Evolutionary conservation across 1,140 invertebrate genomes (phyloP), one percentile per base, ranked within the genome.

Genomic region (Thrips palmi): DNA sequence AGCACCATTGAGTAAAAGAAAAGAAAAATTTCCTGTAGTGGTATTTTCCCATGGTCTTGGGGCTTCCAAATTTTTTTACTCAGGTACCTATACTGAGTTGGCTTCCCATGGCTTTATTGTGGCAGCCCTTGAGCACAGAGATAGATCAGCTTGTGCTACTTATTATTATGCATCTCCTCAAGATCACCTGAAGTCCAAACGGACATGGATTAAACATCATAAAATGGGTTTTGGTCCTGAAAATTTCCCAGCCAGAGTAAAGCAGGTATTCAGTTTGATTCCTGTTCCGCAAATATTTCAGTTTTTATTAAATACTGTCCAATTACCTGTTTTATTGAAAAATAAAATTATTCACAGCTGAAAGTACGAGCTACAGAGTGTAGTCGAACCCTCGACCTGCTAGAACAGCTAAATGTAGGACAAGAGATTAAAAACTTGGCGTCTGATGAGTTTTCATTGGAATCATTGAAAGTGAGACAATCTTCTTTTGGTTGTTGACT

Each of bases 21-120:
- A 45, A n/a, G 18, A 43, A 31, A 59, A 52, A 57, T 51, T 70
- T 43, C 74, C 72, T 23, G 62, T 74, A 6, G 46, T 77, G 19
- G 52, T 78, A 11, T 68, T 77, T 46, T 75, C 73, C 1, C 75
- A 79, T 53, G 75, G 75, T 8, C 56, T 76, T 24, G 69, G 68
- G 14, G 70, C 65, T 0, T 65, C 64, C 46, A 53, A 75, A 40
- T 70, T 68, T 19, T 57, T 69, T 18, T 73, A 74, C 46, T 67
- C 66, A 15, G 59, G 65, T 2, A 60, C 70, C 33, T 70, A 65
- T 47, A 52, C 55, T 24, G 69, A 76, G 38, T 47, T 78, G 27
- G 72, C 75, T 6, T 74, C 70, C 4, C 57, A 68, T 47, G 75
- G 75, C 2, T 77, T 66, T 52, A 50, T 78, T 11, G 70, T 78